Evolutionary conservation across 2,113 vertebrate genomes (phyloP).

Genomic region (Columba janthina): DNA sequence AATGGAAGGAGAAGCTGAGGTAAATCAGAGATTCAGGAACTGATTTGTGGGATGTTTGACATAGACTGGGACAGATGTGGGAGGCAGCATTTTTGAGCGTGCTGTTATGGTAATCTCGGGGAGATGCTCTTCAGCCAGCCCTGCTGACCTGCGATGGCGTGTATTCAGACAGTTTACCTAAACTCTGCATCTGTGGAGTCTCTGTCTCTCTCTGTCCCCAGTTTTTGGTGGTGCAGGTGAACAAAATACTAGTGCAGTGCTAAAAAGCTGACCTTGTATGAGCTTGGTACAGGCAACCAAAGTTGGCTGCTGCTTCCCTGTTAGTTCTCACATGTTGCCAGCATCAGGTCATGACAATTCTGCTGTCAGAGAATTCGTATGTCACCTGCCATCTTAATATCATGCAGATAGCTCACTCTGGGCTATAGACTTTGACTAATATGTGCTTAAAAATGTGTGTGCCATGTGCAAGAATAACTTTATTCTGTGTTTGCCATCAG

Average conservation of each 20-base stretch:
- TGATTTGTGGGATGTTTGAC: not conserved
- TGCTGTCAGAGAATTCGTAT: not conserved
- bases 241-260: not conserved
- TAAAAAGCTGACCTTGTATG: not conserved
- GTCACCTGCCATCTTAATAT: not conserved
- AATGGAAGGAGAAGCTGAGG: not conserved
- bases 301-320: not conserved
- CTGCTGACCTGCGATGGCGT: not conserved
- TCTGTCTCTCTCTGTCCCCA: not conserved
- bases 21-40: not conserved
- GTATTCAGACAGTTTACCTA: not conserved
- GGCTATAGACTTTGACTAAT: not conserved
- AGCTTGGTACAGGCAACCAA: not conserved
- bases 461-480: not conserved
- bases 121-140: not conserved
- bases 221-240: not conserved
- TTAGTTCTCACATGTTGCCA: not conserved
- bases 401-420: not conserved
- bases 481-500: not conserved
- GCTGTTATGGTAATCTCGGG: not conserved
- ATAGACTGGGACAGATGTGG: not conserved
- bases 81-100: not conserved
- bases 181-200: not conserved
- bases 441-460: not conserved
- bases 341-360: not conserved